phyloP scores from a whole-genome alignment of 2,888 invertebrate genomes.

The Acrobasis repandana region DNA sequence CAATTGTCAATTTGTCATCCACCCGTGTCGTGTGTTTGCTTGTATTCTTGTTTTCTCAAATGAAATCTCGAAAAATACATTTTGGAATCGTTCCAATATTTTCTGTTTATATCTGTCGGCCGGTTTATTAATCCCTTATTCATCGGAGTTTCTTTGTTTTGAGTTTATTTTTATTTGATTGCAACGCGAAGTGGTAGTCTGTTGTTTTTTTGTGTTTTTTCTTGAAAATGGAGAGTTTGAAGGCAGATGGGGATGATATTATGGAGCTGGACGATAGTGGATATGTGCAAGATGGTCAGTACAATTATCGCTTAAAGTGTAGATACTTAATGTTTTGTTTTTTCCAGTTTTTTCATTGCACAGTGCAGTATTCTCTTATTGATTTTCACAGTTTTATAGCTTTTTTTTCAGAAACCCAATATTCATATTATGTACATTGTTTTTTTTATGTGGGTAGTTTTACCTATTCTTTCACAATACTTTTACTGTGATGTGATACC shows the following conservation, averaged over 20 bases:
- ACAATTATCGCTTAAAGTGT: neutral
- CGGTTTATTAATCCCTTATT: conserved; percentile 43
- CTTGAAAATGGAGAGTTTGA: conserved; percentile 54
- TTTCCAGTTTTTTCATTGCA: neutral
- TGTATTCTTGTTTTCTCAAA: conserved; percentile 20
- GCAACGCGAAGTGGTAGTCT: conserved; percentile 26
- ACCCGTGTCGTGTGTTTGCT: conserved; percentile 23
- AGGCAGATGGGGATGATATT: conserved; percentile 43
- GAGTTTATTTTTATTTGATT: conserved; percentile 38
- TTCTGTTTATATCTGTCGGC: conserved; percentile 50
- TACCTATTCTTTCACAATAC: too few relatives aligned
- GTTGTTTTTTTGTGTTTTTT: conserved; percentile 27
- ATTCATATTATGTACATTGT: too few relatives aligned
- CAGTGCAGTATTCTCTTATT: neutral
- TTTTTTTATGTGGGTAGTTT: too few relatives aligned
- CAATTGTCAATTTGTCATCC: conserved; percentile 9
- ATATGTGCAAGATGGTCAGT: conserved; percentile 58
- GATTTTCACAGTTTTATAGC: neutral
- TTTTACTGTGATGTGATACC: too few relatives aligned
- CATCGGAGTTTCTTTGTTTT: conserved; percentile 50
- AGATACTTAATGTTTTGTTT: too few relatives aligned
- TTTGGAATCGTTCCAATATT: conserved; percentile 58
- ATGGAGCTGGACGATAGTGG: conserved; percentile 61
- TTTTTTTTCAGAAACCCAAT: too few relatives aligned
- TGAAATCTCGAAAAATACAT: conserved; percentile 29